Percentiles rank a stretch among this genome's conserved stretches.
These are phyloP conservation scores for Synergus laeviventris DNA, from an alignment of 2,888 invertebrate genomes.

Conservation along the genomic window DNA sequence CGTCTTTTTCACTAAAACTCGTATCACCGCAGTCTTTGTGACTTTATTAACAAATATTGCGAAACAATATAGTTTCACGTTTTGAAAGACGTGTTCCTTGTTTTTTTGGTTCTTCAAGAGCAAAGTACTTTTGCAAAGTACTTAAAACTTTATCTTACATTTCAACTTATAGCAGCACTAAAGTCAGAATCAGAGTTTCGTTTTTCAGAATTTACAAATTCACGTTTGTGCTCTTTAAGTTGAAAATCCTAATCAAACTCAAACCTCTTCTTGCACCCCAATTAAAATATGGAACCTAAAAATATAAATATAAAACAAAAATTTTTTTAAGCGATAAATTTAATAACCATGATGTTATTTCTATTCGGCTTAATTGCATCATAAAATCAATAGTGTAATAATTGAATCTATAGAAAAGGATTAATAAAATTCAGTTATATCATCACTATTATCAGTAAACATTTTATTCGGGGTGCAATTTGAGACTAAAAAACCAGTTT, in stretches of 20 bases:
- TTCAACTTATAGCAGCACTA: slow-evolving; percentile 5
- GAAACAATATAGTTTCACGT: not conserved
- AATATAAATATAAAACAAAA: too few relatives aligned
- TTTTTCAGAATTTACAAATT: not conserved
- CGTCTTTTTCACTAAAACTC: slow-evolving; percentile 40
- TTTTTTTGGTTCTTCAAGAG: slow-evolving; percentile 15
- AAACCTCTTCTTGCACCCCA: not conserved
- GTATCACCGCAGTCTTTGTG: slow-evolving; percentile 3
- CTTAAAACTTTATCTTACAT: not conserved
- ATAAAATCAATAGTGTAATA: too few relatives aligned
- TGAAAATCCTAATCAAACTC: not conserved
- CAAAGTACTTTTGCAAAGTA: not conserved
- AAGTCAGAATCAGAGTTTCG: not conserved
- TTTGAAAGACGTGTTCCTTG: not conserved
- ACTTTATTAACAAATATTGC: slow-evolving; percentile 21
- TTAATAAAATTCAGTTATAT: too few relatives aligned
- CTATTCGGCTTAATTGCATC: not conserved
- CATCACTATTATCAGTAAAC: too few relatives aligned
- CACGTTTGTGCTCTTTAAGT: not conserved
- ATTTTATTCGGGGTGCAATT: not conserved
- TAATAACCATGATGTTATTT: not conserved
- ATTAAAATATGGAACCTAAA: not conserved
- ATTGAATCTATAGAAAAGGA: too few relatives aligned
- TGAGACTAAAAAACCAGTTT: not conserved
- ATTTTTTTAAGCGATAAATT: too few relatives aligned